phyloP scores from a whole-genome alignment of 2,797 vertebrate species.

The Zalophus californianus region DNA sequence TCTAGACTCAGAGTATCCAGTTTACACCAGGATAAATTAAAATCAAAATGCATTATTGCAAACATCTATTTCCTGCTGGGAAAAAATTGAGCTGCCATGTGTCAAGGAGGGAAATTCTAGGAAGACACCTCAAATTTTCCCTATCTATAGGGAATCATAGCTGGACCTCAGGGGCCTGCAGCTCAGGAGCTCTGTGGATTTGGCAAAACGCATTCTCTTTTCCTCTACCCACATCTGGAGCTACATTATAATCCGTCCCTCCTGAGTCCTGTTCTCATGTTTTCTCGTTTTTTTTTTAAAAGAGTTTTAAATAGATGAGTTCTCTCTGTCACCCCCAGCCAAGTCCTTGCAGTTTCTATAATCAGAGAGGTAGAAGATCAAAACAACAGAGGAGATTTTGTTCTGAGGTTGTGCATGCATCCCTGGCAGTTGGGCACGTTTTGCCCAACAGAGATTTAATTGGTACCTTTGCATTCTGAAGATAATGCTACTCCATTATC shows the following conservation, averaged over 20 bases:
- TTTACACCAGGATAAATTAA: background rate
- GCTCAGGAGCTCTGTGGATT: background rate
- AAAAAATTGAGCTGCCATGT: too few species aligned
- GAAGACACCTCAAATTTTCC: background rate
- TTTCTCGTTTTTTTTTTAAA: background rate
- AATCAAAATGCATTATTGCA: background rate
- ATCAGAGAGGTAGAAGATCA: constrained; percentile 39
- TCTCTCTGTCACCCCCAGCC: constrained; percentile 21
- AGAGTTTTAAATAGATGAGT: background rate
- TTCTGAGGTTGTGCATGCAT: background rate
- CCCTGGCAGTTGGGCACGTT: background rate
- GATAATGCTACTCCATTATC: constrained; percentile 39
- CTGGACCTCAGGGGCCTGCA: background rate
- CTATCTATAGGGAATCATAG: fast-evolving
- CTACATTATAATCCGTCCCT: background rate
- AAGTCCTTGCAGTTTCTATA: background rate
- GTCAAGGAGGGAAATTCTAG: background rate
- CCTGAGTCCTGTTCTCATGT: background rate
- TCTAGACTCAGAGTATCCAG: background rate
- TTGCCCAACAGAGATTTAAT: constrained; percentile 46
- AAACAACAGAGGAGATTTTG: background rate
- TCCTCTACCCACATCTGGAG: background rate
- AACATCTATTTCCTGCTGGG: background rate
- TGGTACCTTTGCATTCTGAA: constrained; percentile 47
- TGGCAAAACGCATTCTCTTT: background rate